These are phyloP conservation scores for Kradibia gibbosae DNA, from an alignment of 1,140 invertebrate genomes.

Conservation along the genomic window DNA sequence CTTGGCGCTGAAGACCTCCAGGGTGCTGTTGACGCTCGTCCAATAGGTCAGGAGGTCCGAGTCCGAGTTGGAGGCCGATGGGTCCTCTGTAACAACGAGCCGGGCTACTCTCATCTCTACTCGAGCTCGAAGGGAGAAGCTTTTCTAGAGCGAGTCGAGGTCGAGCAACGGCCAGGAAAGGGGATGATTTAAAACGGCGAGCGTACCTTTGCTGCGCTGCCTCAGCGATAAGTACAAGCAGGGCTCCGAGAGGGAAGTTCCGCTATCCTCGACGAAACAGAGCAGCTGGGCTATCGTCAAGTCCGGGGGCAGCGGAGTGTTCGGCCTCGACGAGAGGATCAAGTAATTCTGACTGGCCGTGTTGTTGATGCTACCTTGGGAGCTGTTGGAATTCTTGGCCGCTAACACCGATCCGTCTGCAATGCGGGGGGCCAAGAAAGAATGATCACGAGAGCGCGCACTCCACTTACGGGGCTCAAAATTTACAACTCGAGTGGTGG, in stretches of 20 bases:
- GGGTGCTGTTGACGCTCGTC: conserved; percentile 76
- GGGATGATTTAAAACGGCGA: too few species aligned
- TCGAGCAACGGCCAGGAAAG: too few species aligned
- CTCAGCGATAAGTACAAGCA: conserved; percentile 71
- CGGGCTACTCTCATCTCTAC: too few species aligned
- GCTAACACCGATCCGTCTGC: conserved; percentile 56
- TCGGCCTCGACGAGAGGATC: conserved; percentile 70
- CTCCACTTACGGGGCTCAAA: too few species aligned
- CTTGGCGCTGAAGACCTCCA: conserved; percentile 87
- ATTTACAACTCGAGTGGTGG: too few species aligned
- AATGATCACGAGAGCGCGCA: too few species aligned
- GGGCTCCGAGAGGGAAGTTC: conserved; percentile 74
- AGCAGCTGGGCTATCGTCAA: conserved; percentile 78
- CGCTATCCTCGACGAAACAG: conserved; percentile 74
- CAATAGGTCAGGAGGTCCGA: conserved; percentile 61
- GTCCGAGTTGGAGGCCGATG: conserved; percentile 57
- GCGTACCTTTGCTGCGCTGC: conserved; percentile 66
- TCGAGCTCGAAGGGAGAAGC: too few species aligned
- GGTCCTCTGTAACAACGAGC: conserved; percentile 55
- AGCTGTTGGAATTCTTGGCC: conserved; percentile 55
- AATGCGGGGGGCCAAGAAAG: too few species aligned
- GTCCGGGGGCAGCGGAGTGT: conserved; percentile 72
- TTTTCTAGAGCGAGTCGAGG: too few species aligned
- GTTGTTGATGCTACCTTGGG: conserved; percentile 51
- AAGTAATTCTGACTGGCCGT: conserved; percentile 68